A percentile compares a stretch with the other conserved stretches of the same genome.
phyloP scores from a whole-genome alignment of 2,113 vertebrate species.

The Argyrosomus japonicus region DNA sequence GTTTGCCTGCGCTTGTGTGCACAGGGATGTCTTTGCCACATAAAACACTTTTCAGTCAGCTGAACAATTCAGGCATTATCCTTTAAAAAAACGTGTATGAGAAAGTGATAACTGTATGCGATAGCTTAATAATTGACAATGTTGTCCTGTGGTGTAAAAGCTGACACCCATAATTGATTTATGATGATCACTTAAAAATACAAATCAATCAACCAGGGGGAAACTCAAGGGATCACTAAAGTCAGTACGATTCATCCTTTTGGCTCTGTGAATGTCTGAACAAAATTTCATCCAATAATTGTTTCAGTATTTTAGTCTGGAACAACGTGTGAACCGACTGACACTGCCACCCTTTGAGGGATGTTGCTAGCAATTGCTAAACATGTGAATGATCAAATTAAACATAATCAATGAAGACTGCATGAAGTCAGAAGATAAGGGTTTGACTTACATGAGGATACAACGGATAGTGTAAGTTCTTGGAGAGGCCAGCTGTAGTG shows the following conservation, averaged over 20 bases:
- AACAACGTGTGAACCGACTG: not conserved
- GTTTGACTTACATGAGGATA: conserved; percentile 91
- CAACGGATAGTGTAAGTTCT: conserved; percentile 91
- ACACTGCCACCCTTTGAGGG: not conserved
- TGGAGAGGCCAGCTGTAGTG: conserved; percentile 87
- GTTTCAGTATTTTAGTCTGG: too few relatives aligned
- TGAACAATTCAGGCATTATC: not conserved
- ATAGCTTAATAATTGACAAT: not conserved
- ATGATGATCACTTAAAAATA: not conserved
- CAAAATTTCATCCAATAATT: not conserved
- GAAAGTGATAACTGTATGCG: not conserved
- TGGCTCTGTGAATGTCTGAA: not conserved
- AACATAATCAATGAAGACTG: not conserved
- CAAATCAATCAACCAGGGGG: not conserved
- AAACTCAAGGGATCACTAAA: too few relatives aligned
- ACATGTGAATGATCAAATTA: too few relatives aligned
- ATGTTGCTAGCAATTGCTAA: not conserved
- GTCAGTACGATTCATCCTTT: not conserved
- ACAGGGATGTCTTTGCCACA: not conserved
- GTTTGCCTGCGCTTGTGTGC: not conserved
- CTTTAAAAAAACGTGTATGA: not conserved
- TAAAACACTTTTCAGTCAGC: not conserved
- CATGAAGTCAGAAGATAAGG: not conserved
- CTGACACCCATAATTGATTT: not conserved
- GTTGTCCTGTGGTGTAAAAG: not conserved